Evolutionary conservation across 2,888 invertebrate species (phyloP).

Genomic region (Drosophila tanythrix): DNA sequence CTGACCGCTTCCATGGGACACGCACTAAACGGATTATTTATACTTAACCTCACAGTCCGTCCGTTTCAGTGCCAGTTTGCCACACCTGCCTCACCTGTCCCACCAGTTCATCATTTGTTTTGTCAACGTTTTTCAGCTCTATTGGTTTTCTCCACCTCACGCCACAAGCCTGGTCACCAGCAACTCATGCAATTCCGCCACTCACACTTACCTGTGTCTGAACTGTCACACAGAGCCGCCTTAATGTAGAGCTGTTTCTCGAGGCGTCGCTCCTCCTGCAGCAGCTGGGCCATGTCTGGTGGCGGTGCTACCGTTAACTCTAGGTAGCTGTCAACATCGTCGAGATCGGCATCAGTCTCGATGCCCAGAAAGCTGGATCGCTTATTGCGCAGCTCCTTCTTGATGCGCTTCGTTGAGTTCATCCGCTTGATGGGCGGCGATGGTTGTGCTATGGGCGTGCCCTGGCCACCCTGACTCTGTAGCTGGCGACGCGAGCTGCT

Average conservation of each 20-base stretch:
- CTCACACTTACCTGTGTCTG: constrained; percentile 86
- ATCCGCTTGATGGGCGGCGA: constrained; percentile 88
- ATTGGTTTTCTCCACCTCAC: constrained; percentile 26
- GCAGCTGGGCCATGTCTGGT: constrained; percentile 91
- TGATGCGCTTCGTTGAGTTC: constrained; percentile 93
- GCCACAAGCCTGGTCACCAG: not conserved
- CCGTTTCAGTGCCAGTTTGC: constrained; percentile 15
- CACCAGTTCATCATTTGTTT: constrained; percentile 15
- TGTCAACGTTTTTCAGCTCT: constrained; percentile 52
- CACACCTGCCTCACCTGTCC: not conserved
- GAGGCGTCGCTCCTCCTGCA: constrained; percentile 92
- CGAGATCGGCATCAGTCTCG: constrained; percentile 88
- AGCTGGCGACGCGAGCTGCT: constrained; percentile 59
- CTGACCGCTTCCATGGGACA: constrained; percentile 26
- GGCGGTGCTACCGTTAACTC: constrained; percentile 90
- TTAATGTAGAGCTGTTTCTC: constrained; percentile 92
- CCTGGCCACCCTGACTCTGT: constrained; percentile 31
- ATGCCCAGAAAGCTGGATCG: constrained; percentile 94
- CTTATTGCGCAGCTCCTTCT: constrained; percentile 93
- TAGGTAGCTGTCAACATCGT: constrained; percentile 88
- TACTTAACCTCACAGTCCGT: constrained; percentile 60
- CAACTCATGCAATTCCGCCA: not conserved
- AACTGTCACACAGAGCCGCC: constrained; percentile 88
- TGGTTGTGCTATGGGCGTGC: constrained; percentile 53
- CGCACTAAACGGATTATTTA: constrained; percentile 79